Percentiles rank a stretch among this genome's conserved stretches.
These are phyloP conservation scores for Lepetodrilus schrolli DNA, from an alignment of 2,888 invertebrate genomes.

Conservation along the genomic window DNA sequence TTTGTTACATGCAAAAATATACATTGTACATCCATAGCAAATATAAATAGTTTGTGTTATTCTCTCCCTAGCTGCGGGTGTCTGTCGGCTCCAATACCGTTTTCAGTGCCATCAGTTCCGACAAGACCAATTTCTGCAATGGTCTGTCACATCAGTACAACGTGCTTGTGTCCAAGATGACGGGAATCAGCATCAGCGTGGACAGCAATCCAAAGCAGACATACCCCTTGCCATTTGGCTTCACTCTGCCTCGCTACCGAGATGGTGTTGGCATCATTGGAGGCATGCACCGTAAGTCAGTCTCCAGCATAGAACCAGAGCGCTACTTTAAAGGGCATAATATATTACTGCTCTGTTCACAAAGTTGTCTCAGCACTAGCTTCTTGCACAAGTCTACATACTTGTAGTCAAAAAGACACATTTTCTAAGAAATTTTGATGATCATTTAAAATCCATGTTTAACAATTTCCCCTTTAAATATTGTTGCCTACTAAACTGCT, in stretches of 20 bases:
- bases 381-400: too few species aligned
- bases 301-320: too few species aligned
- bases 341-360: too few species aligned
- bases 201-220: not conserved
- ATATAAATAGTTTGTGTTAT: not conserved
- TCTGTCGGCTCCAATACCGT: not conserved
- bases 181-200: not conserved
- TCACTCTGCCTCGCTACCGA: not conserved
- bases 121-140: constrained; percentile 17
- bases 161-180: not conserved
- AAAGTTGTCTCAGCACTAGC: too few species aligned
- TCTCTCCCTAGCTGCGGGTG: not conserved
- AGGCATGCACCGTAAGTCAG: not conserved
- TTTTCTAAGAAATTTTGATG: too few species aligned
- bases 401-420: too few species aligned
- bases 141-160: not conserved
- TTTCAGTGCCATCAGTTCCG: not conserved
- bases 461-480: too few species aligned
- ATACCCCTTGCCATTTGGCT: not conserved
- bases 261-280: not conserved
- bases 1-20: too few species aligned
- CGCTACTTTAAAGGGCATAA: too few species aligned
- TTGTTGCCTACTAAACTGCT: too few species aligned
- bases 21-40: too few species aligned
- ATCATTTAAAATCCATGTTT: too few species aligned